These are phyloP conservation scores for Yoshiicerus persimilis DNA, from an alignment of 1,140 invertebrate genomes.

Conservation along the genomic window DNA sequence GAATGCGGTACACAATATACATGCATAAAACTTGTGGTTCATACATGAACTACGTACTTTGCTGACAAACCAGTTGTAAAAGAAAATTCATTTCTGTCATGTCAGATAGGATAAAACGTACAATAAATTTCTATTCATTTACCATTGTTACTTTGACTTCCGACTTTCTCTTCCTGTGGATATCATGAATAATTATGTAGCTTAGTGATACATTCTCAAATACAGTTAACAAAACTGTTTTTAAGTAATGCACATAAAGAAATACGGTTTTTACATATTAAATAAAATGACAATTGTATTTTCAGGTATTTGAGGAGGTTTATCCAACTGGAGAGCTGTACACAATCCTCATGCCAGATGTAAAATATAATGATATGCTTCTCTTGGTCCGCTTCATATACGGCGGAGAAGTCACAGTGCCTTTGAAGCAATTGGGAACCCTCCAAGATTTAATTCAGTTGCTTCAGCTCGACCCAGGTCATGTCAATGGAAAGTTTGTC, in stretches of 20 bases:
- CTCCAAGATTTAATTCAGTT: slow-evolving; percentile 49
- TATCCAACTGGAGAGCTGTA: slow-evolving; percentile 28
- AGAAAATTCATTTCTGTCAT: neutral
- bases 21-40: neutral
- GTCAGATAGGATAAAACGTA: neutral
- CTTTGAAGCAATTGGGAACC: slow-evolving; percentile 48
- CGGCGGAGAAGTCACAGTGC: slow-evolving; percentile 49
- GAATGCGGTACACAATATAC: no score
- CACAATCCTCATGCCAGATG: slow-evolving; percentile 47
- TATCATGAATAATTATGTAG: neutral
- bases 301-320: slow-evolving; percentile 48
- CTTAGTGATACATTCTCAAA: neutral
- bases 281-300: neutral
- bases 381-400: slow-evolving; percentile 48
- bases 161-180: neutral
- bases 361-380: slow-evolving; percentile 48
- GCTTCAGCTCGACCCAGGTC: slow-evolving; percentile 48
- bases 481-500: slow-evolving; percentile 49
- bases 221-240: neutral
- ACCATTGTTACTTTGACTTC: neutral
- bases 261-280: neutral
- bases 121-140: neutral
- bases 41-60: neutral
- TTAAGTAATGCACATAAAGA: neutral
- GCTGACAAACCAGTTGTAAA: neutral